Evolutionary conservation across 2,888 invertebrate genomes (phyloP), one percentile per base, ranked within the genome.

Genomic region (Chrysolina haemoptera): DNA sequence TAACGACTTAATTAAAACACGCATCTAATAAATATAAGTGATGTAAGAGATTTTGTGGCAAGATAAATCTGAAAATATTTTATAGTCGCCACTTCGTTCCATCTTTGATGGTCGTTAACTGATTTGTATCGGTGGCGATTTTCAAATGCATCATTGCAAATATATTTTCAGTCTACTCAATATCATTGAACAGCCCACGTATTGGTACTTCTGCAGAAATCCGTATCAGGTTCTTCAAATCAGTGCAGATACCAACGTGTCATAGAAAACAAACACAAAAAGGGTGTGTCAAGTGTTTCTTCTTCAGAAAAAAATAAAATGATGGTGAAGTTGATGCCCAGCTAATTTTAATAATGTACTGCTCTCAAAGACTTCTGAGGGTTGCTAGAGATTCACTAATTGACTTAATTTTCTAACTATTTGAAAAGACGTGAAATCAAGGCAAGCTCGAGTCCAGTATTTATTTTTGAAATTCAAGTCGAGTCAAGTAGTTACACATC

Each of bases 1-100:
- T 71, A 40, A 71, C 68, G 40, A 16, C 68, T 69, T 70, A 70
- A 74, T 73, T 73, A 69, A 70, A 66, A 48, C 62, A 55, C 66
- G 70, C 66, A 62, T 20, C 43, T 59, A 68, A 71, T 74, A 71
- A 68, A 74, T 68, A 68, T 48, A 62, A 68, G 63, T 59, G 59
- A 35, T 40, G 59, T 68, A 62, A 59, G 65, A 68, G 74, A 74
- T 74, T 65, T 43, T 22, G 41, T n/a, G 41, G 46, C 22, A 63
- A 68, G 63, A 63, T 66, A 62, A 48, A 62, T 59, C 59, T 59
- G 35, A 59, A 59, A 59, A 59, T 59, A 59, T 59, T 59, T 59
- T 59, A 59, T 59, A 35, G 59, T 27, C 59, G 27, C 59, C 14
- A 35, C 35, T 59, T 59, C 59, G n/a, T 59, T 59, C 59, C 27